These are phyloP conservation scores for Apis laboriosa DNA, from an alignment of 1,140 invertebrate species.

Conservation along the genomic window DNA sequence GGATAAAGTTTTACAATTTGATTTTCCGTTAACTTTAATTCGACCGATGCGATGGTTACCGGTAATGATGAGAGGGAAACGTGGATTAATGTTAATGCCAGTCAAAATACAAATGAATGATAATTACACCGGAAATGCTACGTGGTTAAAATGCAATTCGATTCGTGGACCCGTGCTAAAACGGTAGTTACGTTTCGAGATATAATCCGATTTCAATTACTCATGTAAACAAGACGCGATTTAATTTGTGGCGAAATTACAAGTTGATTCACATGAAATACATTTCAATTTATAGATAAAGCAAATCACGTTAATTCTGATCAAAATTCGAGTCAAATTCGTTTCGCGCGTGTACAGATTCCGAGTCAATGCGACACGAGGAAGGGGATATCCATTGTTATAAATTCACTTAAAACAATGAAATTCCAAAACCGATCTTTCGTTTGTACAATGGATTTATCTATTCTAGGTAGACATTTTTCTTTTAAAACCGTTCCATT, in stretches of 20 bases:
- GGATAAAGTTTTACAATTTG: background rate
- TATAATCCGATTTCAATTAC: conserved; percentile 2
- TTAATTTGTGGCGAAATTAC: background rate
- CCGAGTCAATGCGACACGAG: background rate
- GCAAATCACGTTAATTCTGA: conserved; percentile 6
- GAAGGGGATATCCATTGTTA: background rate
- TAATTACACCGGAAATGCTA: conserved; percentile 7
- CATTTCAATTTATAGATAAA: background rate
- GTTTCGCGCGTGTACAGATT: background rate
- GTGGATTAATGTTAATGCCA: conserved; percentile 11
- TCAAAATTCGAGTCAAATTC: conserved; percentile 18
- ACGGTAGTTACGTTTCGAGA: background rate
- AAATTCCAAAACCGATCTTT: conserved; percentile 9
- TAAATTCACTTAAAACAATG: too few relatives aligned
- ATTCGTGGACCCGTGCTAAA: background rate
- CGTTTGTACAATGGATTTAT: background rate
- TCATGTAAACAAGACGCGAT: background rate
- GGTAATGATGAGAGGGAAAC: background rate
- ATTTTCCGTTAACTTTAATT: background rate
- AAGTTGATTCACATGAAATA: background rate
- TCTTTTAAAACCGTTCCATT: background rate
- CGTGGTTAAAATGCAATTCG: conserved; percentile 8
- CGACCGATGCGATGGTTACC: background rate
- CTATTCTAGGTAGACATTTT: too few relatives aligned
- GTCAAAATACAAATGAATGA: conserved; percentile 19